Evolutionary conservation across 2,113 vertebrate species (phyloP).

Genomic region (Ptilorrhoa leucosticta): DNA sequence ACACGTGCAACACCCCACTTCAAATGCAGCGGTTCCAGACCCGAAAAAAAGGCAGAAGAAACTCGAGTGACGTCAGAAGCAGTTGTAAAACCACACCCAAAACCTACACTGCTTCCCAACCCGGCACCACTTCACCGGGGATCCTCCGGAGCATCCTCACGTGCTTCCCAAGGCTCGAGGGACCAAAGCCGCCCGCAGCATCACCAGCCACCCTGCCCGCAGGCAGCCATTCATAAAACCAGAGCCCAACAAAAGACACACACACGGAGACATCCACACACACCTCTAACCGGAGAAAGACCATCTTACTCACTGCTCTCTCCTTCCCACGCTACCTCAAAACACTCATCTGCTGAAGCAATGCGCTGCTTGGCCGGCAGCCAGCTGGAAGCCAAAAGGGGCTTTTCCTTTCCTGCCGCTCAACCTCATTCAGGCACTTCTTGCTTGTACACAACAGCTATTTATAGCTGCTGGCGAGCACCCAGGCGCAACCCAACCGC

Average conservation of each 20-base stretch:
- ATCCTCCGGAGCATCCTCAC: neutral
- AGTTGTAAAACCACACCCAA: neutral
- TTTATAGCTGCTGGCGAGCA: slow-evolving; percentile 78
- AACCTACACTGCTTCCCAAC: neutral
- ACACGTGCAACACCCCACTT: neutral
- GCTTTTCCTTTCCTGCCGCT: slow-evolving; percentile 70
- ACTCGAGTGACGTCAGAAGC: neutral
- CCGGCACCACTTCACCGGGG: fast-evolving
- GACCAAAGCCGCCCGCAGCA: neutral
- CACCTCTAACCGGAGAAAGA: slow-evolving; percentile 64
- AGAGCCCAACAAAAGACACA: neutral
- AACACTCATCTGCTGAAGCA: slow-evolving; percentile 61
- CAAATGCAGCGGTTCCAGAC: fast-evolving
- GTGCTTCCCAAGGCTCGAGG: fast-evolving
- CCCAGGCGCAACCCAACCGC: slow-evolving; percentile 72
- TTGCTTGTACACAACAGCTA: slow-evolving; percentile 70
- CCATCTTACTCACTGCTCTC: slow-evolving; percentile 62
- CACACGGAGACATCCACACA: neutral
- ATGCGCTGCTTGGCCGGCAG: slow-evolving; percentile 63
- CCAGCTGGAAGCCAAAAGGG: slow-evolving; percentile 78
- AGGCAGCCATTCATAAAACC: slow-evolving; percentile 12
- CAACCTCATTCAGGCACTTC: slow-evolving; percentile 72
- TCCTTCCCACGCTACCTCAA: slow-evolving; percentile 71
- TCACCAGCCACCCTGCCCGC: neutral
- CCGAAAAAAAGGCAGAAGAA: neutral